Evolutionary conservation across 1,140 invertebrate species (phyloP).

Genomic region (Melitaea cinxia): DNA sequence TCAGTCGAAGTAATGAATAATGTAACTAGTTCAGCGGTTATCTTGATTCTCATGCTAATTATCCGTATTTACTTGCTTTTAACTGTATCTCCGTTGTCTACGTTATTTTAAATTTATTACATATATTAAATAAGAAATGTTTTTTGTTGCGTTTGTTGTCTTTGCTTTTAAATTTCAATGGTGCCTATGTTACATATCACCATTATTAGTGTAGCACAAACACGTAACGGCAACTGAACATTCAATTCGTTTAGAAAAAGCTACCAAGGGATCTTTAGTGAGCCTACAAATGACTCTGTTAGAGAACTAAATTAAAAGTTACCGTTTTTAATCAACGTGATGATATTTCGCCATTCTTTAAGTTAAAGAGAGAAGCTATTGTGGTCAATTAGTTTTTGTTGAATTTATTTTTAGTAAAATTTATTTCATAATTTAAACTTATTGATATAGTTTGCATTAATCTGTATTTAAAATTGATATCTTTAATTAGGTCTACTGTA

Average conservation of each 20-base stretch:
- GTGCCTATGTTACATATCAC: background rate
- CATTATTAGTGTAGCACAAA: constrained; percentile 2
- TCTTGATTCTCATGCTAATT: constrained; percentile 54
- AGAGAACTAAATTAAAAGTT: constrained; percentile 21
- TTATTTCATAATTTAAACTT: background rate
- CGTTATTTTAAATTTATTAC: background rate
- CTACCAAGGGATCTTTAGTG: constrained; percentile 3
- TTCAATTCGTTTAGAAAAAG: constrained; percentile 9
- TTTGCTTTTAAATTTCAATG: background rate
- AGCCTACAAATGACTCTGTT: background rate
- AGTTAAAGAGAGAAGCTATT: background rate
- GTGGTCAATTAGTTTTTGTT: background rate
- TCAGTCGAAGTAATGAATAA: constrained; percentile 46
- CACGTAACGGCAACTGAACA: constrained; percentile 12
- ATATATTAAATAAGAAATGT: background rate
- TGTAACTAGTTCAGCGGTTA: constrained; percentile 57
- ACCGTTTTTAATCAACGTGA: constrained; percentile 21
- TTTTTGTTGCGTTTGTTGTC: background rate
- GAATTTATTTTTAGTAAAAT: background rate
- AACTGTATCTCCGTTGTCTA: constrained; percentile 19
- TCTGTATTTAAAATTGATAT: background rate
- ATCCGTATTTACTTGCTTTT: constrained; percentile 37
- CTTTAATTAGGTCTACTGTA: constrained; percentile 25
- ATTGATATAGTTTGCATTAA: too few species aligned
- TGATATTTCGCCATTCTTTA: constrained; percentile 11